Conservation (phyloP, 2,888 invertebrate genomes). For the Cerastoderma edule region DNA sequence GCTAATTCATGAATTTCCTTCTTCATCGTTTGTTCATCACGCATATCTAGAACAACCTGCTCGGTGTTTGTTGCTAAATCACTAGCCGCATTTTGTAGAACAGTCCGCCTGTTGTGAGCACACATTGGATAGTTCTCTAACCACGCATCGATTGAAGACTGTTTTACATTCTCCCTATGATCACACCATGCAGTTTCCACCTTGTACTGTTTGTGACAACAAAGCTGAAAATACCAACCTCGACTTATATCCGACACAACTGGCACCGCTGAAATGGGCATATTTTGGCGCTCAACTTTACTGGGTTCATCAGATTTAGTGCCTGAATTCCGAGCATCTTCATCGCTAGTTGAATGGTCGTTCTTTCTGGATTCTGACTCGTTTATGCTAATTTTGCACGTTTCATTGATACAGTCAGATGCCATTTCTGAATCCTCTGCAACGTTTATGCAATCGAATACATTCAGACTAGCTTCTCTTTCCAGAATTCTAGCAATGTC, state of each 20-base stretch:
- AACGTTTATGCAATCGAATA: neutral
- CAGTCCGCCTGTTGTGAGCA: conserved; percentile 21
- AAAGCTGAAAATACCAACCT: conserved; percentile 29
- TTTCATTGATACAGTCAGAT: neutral
- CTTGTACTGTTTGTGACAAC: conserved; percentile 28
- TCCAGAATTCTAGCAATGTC: conserved; percentile 13
- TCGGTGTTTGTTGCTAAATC: conserved; percentile 21
- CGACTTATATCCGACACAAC: conserved; percentile 21
- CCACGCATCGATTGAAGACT: conserved; percentile 25
- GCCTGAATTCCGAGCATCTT: too few species aligned
- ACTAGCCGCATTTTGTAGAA: conserved; percentile 28
- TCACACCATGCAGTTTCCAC: conserved; percentile 4
- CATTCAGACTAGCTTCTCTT: conserved; percentile 3
- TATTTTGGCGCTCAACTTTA: neutral
- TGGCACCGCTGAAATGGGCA: neutral
- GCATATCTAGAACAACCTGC: neutral
- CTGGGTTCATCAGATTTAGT: too few species aligned
- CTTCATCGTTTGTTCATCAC: neutral
- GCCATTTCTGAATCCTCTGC: neutral
- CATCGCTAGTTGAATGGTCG: too few species aligned
- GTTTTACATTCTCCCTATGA: conserved; percentile 20
- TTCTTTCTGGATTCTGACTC: too few species aligned
- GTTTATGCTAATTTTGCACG: too few species aligned
- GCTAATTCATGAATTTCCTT: conserved; percentile 3
- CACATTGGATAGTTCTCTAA: conserved; percentile 30